Evolutionary conservation across 1,140 invertebrate species (phyloP), one percentile per base, ranked within the genome.

Genomic region (Lordiphosa stackelbergi): DNA sequence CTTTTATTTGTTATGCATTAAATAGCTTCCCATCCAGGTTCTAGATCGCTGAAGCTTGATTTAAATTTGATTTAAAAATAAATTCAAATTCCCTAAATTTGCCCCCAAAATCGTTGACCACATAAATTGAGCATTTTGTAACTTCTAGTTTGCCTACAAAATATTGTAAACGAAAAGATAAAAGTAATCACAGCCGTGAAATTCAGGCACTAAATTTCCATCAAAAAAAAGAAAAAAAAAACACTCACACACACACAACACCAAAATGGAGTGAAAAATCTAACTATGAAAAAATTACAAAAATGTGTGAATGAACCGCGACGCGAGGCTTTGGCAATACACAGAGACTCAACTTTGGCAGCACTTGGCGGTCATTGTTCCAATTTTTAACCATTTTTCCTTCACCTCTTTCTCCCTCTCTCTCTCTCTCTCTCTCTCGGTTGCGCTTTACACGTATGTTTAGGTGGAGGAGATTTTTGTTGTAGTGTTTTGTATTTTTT

Each of bases 281-380:
- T 19, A 19, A 19, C 19, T 19, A 19, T 19, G 19, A 19, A 19
- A 47, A 68, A 66, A 64, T 49, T 47, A 66, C 57, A 36, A 46
- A 77, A 77, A 73, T 78, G 74, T 78, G 75, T 78, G 74, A 78
- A 79, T 79, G 65, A 78, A 66, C 53, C 53, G 57, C 66, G 57
- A 68, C 53, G 60, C 37, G 64, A 37, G 48, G 45, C 61, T 60
- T 63, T 54, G 47, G 59, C 54, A 46, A 36, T 31, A 31, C 45
- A 55, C 24, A 37, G 24, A 40, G 48, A 34, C 53, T n/a, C 12
- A 22, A 28, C 16, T 12, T 12, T 11, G 13, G 55, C 54, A 70
- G 66, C 69, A 63, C 74, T 78, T 78, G 74, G 74, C 70, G 74
- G 74, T 78, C 74, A 78, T 79, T 78, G 74, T 78, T 78, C 74